Base-by-base conservation (phyloP, 2,113 vertebrate genomes). In the Triplophysa tibetana region DNA sequence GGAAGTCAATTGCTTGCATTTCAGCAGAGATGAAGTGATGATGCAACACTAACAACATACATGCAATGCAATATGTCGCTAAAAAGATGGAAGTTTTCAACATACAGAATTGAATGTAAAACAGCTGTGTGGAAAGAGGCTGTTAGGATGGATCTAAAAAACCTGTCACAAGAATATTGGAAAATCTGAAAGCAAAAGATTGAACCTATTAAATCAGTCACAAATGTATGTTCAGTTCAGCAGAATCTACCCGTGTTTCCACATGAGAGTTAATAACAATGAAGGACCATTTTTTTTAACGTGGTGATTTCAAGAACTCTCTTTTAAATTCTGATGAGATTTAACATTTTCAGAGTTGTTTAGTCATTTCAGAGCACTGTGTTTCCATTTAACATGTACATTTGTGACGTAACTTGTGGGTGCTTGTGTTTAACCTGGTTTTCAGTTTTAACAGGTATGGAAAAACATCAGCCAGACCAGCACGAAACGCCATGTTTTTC, bases 181-280 rank as follows among this genome's bases (percentile, higher is more conserved):
- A 29, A 38, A 17, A 70, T 54, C 17, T 33, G 24, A 19, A 69
- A 52, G 38, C n/a, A 21, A 4, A 24, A 43, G 23, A 21, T 19
- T 2, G 26, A 2, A 0, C 75, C 81, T 70, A 78, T 85, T 77
- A 68, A 82, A 87, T 77, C 84, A 85, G 74, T 75, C 56, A 29
- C 29, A 63, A 33, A 17, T n/a, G 14, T 19, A 38, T 61, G 43
- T 68, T 43, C 65, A 65, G 50, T 82, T 79, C 68, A 1, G 38
- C 45, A 45, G 67, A 38, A 79, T 70, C 79, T 79, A 1, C 12
- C 16, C 52, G 41, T 11, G n/a, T n/a, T 21, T 17, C n/a, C 16
- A 73, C 17, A n/a, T 9, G 19, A 58, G 54, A 58, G 19, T n/a
- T 2, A 45, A 45, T 4, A 0, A n/a, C n/a, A n/a, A n/a, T n/a